Conservation (phyloP, 2,888 invertebrate genomes). For the Erebia epiphron region DNA sequence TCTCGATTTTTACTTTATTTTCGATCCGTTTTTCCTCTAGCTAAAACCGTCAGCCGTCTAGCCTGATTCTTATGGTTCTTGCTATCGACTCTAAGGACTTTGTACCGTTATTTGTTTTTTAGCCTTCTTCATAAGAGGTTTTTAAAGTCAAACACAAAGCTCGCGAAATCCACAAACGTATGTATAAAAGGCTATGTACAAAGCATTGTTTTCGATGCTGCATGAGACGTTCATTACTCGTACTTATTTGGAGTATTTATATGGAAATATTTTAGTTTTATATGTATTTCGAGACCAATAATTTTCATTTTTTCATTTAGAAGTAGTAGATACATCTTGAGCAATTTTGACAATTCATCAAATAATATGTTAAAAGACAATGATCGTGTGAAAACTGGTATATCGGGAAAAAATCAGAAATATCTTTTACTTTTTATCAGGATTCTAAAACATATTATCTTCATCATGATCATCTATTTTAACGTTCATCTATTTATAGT, state of each 20-base stretch:
- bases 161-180: constrained; percentile 21
- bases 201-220: constrained; percentile 22
- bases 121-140: constrained; percentile 39
- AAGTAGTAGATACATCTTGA: too few relatives aligned
- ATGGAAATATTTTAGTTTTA: constrained; percentile 8
- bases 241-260: background rate
- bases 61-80: constrained; percentile 64
- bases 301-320: too few relatives aligned
- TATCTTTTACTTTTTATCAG: too few relatives aligned
- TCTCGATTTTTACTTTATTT: constrained; percentile 81
- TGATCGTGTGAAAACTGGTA: too few relatives aligned
- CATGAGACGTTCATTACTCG: constrained; percentile 9
- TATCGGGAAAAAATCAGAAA: too few relatives aligned
- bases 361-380: background rate
- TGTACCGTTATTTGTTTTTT: constrained; percentile 48
- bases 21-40: constrained; percentile 74
- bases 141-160: constrained; percentile 42
- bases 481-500: too few relatives aligned
- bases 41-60: constrained; percentile 79
- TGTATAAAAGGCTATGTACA: constrained; percentile 8
- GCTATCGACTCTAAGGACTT: constrained; percentile 55
- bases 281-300: background rate
- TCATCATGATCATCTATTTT: too few relatives aligned
- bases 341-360: background rate
- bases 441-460: too few relatives aligned